Evolutionary conservation across 2,888 invertebrate genomes (phyloP).

Genomic region (Scotopteryx bipunctaria): DNA sequence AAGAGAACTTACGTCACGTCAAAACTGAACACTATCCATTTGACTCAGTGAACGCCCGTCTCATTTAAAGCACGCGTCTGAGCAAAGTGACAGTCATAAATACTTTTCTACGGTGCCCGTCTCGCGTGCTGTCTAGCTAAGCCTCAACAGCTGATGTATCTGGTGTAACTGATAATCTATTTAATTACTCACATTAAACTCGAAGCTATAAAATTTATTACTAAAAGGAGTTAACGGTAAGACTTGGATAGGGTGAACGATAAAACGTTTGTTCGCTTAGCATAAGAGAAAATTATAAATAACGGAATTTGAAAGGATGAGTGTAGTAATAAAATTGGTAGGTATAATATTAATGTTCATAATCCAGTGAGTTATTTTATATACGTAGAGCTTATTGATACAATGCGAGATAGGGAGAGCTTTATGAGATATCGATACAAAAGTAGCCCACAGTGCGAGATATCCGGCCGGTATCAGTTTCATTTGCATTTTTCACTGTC

Average conservation of each 20-base stretch:
- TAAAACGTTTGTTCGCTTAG: constrained; percentile 27
- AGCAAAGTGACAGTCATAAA: too few relatives aligned
- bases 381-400: constrained; percentile 19
- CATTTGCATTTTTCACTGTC: constrained; percentile 23
- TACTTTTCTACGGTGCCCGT: neutral
- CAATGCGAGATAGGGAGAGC: constrained; percentile 2
- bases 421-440: constrained; percentile 13
- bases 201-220: constrained; percentile 32
- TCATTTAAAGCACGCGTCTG: too few relatives aligned
- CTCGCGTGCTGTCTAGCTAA: constrained; percentile 2
- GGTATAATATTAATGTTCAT: constrained; percentile 13
- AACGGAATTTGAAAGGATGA: constrained; percentile 29
- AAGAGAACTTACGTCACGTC: neutral
- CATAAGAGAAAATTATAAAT: constrained; percentile 31
- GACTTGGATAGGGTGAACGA: constrained; percentile 24
- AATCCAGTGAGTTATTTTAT: constrained; percentile 24
- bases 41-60: too few relatives aligned
- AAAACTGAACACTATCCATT: neutral
- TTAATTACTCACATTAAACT: constrained; percentile 31
- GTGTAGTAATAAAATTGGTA: constrained; percentile 27
- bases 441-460: constrained; percentile 3
- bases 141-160: constrained; percentile 4
- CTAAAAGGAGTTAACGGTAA: constrained; percentile 30
- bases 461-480: constrained; percentile 10
- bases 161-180: constrained; percentile 29